Evolutionary conservation across 2,888 invertebrate species (phyloP), one percentile per base, ranked within the genome.

Genomic region (Morinoia aosen): DNA sequence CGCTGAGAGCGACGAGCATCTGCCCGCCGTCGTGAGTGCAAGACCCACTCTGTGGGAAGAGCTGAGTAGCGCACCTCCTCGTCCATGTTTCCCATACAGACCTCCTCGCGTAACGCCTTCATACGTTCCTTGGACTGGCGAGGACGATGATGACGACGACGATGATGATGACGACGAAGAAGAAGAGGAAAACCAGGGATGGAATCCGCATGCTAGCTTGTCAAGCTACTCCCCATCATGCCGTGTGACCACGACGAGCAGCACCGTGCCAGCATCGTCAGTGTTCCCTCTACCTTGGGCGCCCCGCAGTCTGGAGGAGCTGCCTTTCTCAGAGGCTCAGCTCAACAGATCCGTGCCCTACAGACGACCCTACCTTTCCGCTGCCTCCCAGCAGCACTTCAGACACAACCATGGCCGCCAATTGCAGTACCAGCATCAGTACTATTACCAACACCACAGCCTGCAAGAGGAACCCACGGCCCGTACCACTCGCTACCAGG

Each of bases 401-500:
- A 39, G 93, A 14, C 93, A 93, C 57, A 76, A 76, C 25, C 76
- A 76, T 33, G 58, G 57, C 56, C 56, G 57, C 56, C 48, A 57
- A 14, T 57, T 48, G 57, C 57, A 93, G 56, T 93, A 93, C 58
- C 57, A 93, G 19, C 93, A 93, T 14, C 57, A 93, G 56, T 48
- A 93, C 48, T 93, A 93, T 33, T 93, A 93, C 58, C 93, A 93
- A 57, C 93, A 93, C 40, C 93, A 93, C 93, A 93, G 93, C 33
- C 93, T 93, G 4, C 93, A 93, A 19, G 93, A 93, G 93, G 93
- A 93, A 14, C 90, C 90, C 40, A 25, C 90, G 11, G 11, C 93
- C 57, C 93, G 93, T n/a, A 57, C 93, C 57, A 57, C 93, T 57
- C 56, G 93, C 33, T 57, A 93, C 57, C 93, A 93, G 33, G 93